These are phyloP conservation scores for Edolisoma coerulescens DNA, from an alignment of 2,113 vertebrate genomes.

Conservation along the genomic window DNA sequence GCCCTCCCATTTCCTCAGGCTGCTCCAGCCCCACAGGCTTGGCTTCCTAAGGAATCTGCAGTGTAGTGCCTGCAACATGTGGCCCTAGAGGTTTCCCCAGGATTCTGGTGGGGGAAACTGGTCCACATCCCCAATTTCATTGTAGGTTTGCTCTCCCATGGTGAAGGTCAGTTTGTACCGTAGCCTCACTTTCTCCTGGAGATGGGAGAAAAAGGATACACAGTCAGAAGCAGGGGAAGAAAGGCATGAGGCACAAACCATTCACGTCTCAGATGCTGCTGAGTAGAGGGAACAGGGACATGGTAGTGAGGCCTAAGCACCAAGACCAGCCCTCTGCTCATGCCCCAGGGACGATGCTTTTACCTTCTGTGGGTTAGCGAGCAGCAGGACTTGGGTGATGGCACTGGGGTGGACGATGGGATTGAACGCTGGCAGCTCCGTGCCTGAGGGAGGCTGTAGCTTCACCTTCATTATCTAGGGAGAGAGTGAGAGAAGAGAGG, in stretches of 20 bases:
- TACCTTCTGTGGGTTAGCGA: conserved; percentile 96
- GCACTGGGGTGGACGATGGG: conserved; percentile 91
- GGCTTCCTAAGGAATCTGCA: conserved; percentile 3
- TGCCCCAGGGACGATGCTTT: background rate
- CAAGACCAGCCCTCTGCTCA: background rate
- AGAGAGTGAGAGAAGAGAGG: background rate
- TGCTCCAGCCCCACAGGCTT: background rate
- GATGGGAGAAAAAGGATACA: background rate
- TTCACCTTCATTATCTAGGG: conserved; percentile 94
- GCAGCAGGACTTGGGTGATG: conserved; percentile 92
- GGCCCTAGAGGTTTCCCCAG: conserved; percentile 87
- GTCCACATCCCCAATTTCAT: conserved; percentile 93
- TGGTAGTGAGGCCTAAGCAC: background rate
- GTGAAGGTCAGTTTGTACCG: conserved; percentile 93
- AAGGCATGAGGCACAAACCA: background rate
- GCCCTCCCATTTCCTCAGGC: background rate
- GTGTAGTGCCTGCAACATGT: background rate
- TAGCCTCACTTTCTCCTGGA: conserved; percentile 94
- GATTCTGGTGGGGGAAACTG: conserved; percentile 90
- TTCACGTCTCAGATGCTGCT: background rate
- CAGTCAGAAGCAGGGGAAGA: background rate
- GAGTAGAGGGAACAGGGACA: background rate
- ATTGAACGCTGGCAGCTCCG: conserved; percentile 90
- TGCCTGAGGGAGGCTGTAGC: conserved; percentile 90
- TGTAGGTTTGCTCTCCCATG: conserved; percentile 85